phyloP scores from a whole-genome alignment of 2,888 invertebrate species.

The Cryptocephalus moraei region DNA sequence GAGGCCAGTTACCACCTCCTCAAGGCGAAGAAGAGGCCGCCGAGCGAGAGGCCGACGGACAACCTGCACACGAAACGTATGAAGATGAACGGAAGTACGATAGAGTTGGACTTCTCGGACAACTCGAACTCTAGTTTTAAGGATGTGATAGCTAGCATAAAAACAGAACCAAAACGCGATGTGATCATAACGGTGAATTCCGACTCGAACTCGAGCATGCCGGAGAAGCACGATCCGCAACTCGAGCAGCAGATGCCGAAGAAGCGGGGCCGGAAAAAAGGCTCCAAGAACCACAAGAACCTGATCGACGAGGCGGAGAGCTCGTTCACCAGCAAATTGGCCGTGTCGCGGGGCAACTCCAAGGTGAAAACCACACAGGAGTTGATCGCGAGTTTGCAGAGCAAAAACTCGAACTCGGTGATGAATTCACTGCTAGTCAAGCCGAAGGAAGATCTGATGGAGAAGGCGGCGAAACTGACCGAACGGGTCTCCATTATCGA shows the following conservation, averaged over 20 bases:
- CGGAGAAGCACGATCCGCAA: slow-evolving; percentile 35
- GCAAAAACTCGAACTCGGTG: slow-evolving; percentile 22
- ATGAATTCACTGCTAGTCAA: slow-evolving; percentile 16
- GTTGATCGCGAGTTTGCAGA: slow-evolving; percentile 64
- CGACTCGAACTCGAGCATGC: slow-evolving; percentile 43
- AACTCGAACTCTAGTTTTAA: slow-evolving; percentile 39
- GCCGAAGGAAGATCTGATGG: slow-evolving; percentile 33
- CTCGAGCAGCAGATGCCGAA: slow-evolving; percentile 39
- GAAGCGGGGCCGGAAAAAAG: slow-evolving; percentile 50
- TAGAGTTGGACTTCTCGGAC: slow-evolving; percentile 34
- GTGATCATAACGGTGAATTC: slow-evolving; percentile 32
- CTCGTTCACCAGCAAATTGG: slow-evolving; percentile 45
- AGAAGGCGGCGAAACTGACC: slow-evolving; percentile 35
- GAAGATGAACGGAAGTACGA: slow-evolving; percentile 40
- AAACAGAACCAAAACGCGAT: slow-evolving; percentile 19
- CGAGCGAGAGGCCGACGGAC: slow-evolving; percentile 17
- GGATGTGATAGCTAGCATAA: slow-evolving; percentile 24
- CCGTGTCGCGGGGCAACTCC: slow-evolving; percentile 47
- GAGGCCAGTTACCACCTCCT: slow-evolving; percentile 24
- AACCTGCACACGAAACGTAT: slow-evolving; percentile 28
- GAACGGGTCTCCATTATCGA: slow-evolving; percentile 36
- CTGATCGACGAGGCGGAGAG: slow-evolving; percentile 44
- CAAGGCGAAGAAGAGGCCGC: slow-evolving; percentile 19
- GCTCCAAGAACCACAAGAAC: slow-evolving; percentile 45
- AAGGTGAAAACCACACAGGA: slow-evolving; percentile 72